Evolutionary conservation across 2,113 vertebrate species (phyloP).

Genomic region (Salminus brasiliensis): DNA sequence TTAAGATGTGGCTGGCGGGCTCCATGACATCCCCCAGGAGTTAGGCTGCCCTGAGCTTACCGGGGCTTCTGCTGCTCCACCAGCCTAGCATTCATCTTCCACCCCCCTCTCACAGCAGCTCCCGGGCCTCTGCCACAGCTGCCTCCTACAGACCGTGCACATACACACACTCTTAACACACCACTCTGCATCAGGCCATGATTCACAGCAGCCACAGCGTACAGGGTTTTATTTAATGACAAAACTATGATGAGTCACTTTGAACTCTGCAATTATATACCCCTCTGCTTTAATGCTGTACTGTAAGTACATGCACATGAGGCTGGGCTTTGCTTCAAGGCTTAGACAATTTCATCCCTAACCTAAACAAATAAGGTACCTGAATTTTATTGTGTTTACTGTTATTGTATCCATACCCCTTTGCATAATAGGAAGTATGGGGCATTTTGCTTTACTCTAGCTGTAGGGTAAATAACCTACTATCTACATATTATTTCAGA

Average conservation of each 20-base stretch:
- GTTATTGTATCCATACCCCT: constrained; percentile 31
- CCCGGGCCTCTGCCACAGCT: background rate
- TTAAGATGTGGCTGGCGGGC: constrained; percentile 74
- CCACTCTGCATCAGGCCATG: background rate
- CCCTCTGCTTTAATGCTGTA: background rate
- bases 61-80: constrained; percentile 24
- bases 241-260: constrained; percentile 7
- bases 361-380: background rate
- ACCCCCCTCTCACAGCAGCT: constrained; percentile 3
- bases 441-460: background rate
- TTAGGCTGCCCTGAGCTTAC: constrained; percentile 6
- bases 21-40: constrained; percentile 38
- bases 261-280: background rate
- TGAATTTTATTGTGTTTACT: constrained; percentile 4
- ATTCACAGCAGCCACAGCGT: constrained; percentile 3
- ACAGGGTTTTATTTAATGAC: constrained; percentile 1
- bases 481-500: constrained; percentile 20
- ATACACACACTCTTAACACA: background rate
- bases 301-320: background rate
- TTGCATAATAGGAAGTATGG: background rate
- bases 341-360: background rate
- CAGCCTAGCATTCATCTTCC: constrained; percentile 39
- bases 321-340: background rate
- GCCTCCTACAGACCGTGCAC: background rate
- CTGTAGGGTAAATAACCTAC: constrained; percentile 6